Evolutionary conservation across 2,113 vertebrate species (phyloP).

Genomic region (Vulpes lagopus): DNA sequence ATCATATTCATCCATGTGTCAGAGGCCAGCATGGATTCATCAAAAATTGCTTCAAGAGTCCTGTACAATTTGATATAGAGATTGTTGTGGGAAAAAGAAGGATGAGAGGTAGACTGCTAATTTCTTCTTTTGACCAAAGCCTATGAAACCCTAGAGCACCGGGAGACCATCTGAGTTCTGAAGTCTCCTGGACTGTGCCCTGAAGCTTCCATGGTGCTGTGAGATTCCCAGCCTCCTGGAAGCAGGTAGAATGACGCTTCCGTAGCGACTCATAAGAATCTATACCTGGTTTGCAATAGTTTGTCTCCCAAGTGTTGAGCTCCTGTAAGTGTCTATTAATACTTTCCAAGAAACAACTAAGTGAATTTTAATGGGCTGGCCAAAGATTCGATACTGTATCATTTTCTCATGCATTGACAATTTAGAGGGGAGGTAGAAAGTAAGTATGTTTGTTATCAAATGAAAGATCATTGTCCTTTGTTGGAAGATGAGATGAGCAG

Average conservation of each 20-base stretch:
- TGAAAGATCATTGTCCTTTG: background rate
- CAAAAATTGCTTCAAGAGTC: background rate
- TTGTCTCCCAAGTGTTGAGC: background rate
- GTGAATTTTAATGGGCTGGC: background rate
- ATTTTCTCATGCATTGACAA: background rate
- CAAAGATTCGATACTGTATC: background rate
- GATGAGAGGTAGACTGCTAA: background rate
- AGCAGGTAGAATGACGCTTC: background rate
- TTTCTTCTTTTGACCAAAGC: background rate
- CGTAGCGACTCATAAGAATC: too few relatives aligned
- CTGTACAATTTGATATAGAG: background rate
- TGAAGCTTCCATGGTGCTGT: accelerated
- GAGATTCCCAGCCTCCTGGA: background rate
- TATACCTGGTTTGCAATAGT: background rate
- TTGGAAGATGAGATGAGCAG: background rate
- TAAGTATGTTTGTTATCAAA: background rate
- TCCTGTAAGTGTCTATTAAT: background rate
- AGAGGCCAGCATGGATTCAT: background rate
- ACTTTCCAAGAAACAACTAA: background rate
- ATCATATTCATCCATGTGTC: background rate
- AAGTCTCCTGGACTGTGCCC: too few relatives aligned
- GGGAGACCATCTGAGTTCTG: background rate
- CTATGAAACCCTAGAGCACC: background rate
- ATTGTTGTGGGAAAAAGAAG: background rate
- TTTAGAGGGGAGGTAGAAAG: background rate